Conservation (phyloP, 1,140 invertebrate genomes). For the Drosophila dunni region DNA sequence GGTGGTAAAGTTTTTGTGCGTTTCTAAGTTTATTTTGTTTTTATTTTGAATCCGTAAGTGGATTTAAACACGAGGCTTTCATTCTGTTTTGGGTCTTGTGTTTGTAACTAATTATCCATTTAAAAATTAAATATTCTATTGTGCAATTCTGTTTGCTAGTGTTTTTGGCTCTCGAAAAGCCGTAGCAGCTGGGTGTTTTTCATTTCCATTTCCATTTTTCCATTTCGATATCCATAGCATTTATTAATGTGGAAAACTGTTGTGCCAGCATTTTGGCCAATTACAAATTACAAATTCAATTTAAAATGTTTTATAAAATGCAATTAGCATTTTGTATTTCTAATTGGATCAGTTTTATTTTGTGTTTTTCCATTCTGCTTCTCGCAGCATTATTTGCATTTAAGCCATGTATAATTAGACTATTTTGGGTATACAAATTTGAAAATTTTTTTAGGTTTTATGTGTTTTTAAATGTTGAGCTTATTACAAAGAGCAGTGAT, state of each 20-base stretch:
- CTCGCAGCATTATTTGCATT: slow-evolving; percentile 34
- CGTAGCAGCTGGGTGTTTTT: slow-evolving; percentile 9
- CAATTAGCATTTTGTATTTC: slow-evolving; percentile 73
- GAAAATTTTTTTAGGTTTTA: background rate
- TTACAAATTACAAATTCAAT: slow-evolving; percentile 79
- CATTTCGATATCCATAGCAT: slow-evolving; percentile 47
- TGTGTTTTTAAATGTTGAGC: background rate
- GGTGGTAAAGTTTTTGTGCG: slow-evolving; percentile 3
- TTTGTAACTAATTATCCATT: slow-evolving; percentile 4
- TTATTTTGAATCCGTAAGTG: background rate
- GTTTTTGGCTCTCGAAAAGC: background rate
- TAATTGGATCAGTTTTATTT: slow-evolving; percentile 57
- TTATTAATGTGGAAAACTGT: slow-evolving; percentile 61
- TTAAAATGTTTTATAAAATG: slow-evolving; percentile 71
- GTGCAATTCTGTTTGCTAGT: background rate
- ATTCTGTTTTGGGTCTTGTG: background rate
- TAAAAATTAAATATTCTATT: slow-evolving; percentile 2
- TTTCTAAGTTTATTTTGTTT: background rate
- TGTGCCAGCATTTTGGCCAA: slow-evolving; percentile 57
- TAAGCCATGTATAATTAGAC: slow-evolving; percentile 60
- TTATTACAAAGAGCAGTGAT: no score
- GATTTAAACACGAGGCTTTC: background rate
- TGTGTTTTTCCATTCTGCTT: slow-evolving; percentile 6
- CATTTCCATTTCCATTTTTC: slow-evolving; percentile 21
- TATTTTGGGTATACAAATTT: slow-evolving; percentile 35